Percentiles rank a stretch among this genome's conserved stretches.
phyloP scores from a whole-genome alignment of 2,113 vertebrate genomes.

The Calidris pugnax region DNA sequence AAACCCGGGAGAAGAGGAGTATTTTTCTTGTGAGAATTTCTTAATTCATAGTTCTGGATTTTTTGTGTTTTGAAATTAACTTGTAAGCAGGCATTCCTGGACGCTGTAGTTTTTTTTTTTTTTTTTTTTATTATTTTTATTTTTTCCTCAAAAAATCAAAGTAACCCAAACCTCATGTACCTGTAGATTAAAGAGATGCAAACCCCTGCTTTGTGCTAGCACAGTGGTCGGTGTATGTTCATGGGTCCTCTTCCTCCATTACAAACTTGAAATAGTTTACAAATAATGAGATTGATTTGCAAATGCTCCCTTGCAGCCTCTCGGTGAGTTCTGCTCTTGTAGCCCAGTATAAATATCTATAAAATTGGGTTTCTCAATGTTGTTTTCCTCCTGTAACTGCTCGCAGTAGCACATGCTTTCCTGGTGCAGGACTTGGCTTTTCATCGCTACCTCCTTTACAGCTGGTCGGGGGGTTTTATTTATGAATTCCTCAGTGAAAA shows the following conservation, averaged over 20 bases:
- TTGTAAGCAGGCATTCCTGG: no score
- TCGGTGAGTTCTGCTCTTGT: not conserved
- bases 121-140: no score
- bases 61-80: no score
- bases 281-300: not conserved
- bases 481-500: constrained; percentile 22
- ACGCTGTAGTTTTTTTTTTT: no score
- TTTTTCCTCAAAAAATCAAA: not conserved
- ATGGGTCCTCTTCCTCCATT: not conserved
- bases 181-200: constrained; percentile 39
- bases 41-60: no score
- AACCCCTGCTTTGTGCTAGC: not conserved
- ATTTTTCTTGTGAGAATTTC: no score
- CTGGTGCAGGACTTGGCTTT: not conserved
- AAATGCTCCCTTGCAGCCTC: not conserved
- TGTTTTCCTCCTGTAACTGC: not conserved
- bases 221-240: not conserved
- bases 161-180: constrained; percentile 7
- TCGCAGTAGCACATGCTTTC: not conserved
- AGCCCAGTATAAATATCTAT: not conserved
- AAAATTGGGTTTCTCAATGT: not conserved
- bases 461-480: not conserved
- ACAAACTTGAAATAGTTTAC: not conserved
- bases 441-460: constrained; percentile 22
- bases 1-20: no score